Evolutionary conservation across 2,113 vertebrate species (phyloP), one percentile per base, ranked within the genome.

Genomic region (Neolamprologus ventralis): DNA sequence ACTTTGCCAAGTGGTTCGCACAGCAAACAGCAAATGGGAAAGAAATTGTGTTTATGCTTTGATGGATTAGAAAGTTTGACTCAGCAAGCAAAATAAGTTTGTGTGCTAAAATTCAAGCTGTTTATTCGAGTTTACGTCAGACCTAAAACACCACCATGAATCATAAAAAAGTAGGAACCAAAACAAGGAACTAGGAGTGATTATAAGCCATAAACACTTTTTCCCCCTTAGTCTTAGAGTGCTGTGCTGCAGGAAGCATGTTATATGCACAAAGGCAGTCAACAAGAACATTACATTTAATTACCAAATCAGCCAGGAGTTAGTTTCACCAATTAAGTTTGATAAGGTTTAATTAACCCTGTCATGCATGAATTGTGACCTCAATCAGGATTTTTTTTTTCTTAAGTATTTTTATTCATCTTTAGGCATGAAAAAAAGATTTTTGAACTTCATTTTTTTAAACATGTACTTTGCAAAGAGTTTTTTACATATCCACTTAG

Each of bases 101-200:
- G 23, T 55, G 17, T 31, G 8, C 37, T 33, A 28, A 23, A 68
- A 54, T 7, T 57, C 33, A 6, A 13, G 9, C 60, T 45, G 42
- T 37, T 28, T 4, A 31, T 35, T 47, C 1, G 19, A 35, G 17
- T 23, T 47, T 9, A 7, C 21, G 5, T 65, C 37, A 68, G 7
- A 45, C 53, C 2, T 33, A 17, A 9, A 31, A 75, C 8, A 65
- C 51, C 53, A 65, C 35, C 14, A 33, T 63, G 60, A 33, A 5
- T 80, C n/a, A 31, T 7, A 26, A 17, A n/a, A 47, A 57, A 31
- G 53, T 14, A 81, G 14, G 33, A 81, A 85, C 40, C 8, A 55
- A 35, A 71, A 79, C 5, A 17, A 58, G 51, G 45, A 89, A 85
- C 21, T 68, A 49, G 42, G 14, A 82, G 14, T 58, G 7, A 87